Evolutionary conservation across 1,140 invertebrate species (phyloP), one percentile per base, ranked within the genome.

Genomic region (Bacillus rossius): DNA sequence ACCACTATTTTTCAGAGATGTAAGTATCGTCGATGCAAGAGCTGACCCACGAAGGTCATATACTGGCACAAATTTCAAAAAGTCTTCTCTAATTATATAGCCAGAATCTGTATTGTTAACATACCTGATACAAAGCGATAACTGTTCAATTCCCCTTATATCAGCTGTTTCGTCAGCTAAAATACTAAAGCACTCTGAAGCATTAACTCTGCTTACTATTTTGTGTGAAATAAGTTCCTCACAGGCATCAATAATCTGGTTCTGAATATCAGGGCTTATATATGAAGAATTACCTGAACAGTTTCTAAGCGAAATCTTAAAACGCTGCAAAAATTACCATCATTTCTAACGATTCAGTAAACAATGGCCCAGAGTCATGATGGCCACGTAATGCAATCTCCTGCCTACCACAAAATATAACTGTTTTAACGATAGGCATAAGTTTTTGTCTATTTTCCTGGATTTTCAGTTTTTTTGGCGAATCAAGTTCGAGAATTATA

Each of bases 301-400:
- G 53, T 59, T 19, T 64, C 61, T 34, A 43, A 50, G 53, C 55
- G 42, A 45, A 52, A 69, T 43, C 55, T 45, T 51, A 67, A 56
- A 3, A 68, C 42, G 29, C 57, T 59, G 59, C 60, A 50, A 41
- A 67, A 68, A 48, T 66, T 67, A 10, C 62, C 64, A 60, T 65
- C 55, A 26, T 67, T 67, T 57, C 16, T 34, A 56, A 50, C 54
- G 61, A 42, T 40, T 60, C 48, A 25, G 22, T 49, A 23, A 25
- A 22, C 17, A 55, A 58, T 51, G 47, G 48, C 37, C 50, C 40
- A 48, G 26, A 26, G 55, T 61, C 59, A 23, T 40, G 26, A 37
- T 60, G 50, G 16, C 45, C 63, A 47, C 62, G 38, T 37, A 61
- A 55, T 8, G 59, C 25, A 8, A 62, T 55, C 22, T 47, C 42